Conservation (phyloP, 2,888 invertebrate genomes). For the Mycalesis mineus region DNA sequence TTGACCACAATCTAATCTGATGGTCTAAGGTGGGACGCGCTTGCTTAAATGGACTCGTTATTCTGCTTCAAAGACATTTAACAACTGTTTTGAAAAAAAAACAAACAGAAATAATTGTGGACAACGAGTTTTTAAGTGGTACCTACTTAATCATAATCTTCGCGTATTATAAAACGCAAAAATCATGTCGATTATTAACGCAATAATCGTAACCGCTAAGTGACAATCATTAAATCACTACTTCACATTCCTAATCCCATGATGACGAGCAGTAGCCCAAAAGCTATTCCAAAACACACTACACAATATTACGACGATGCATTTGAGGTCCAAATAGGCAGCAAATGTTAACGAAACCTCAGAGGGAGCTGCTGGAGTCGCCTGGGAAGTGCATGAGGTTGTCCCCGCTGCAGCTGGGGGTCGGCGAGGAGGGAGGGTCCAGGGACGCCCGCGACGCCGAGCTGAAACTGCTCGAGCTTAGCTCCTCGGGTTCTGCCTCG, state of each 20-base stretch:
- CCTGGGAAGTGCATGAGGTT: slow-evolving; percentile 88
- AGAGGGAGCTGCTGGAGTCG: slow-evolving; percentile 82
- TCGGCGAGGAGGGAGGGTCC: slow-evolving; percentile 84
- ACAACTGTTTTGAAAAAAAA: no score
- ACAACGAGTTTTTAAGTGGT: no score
- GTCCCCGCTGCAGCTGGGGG: slow-evolving; percentile 86
- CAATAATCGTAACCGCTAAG: no score
- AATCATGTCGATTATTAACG: no score
- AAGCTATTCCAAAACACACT: background rate
- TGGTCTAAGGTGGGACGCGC: no score
- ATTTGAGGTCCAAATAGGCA: slow-evolving; percentile 27
- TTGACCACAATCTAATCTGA: no score
- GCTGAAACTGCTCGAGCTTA: slow-evolving; percentile 91
- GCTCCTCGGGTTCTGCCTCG: slow-evolving; percentile 84
- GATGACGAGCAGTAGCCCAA: slow-evolving; percentile 11
- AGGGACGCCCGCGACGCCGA: slow-evolving; percentile 88
- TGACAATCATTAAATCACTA: no score
- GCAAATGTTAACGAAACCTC: slow-evolving; percentile 29
- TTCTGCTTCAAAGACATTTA: no score
- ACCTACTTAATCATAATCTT: no score
- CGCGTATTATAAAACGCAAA: no score
- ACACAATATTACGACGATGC: slow-evolving; percentile 7
- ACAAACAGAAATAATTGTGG: no score
- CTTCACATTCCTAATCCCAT: background rate
- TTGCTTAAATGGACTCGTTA: no score